Percentiles rank a stretch among this genome's conserved stretches.
phyloP scores from a whole-genome alignment of 2,113 vertebrate genomes.

The Phainopepla nitens region DNA sequence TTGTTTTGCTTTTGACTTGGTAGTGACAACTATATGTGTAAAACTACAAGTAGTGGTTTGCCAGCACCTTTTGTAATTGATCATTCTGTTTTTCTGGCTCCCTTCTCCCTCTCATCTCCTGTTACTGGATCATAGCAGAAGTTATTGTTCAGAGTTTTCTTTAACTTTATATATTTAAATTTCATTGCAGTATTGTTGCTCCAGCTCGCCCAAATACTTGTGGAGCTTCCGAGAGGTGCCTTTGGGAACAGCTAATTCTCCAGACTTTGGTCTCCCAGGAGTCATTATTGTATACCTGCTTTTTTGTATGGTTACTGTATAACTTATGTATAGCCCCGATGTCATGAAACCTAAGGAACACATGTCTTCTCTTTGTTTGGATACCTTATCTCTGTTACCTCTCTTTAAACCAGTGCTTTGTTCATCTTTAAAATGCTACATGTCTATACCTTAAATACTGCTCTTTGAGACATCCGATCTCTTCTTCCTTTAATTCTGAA shows the following conservation, averaged over 20 bases:
- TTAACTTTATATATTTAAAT: neutral
- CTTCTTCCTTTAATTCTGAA: neutral
- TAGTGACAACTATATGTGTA: neutral
- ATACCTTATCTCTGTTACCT: neutral
- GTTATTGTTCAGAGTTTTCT: neutral
- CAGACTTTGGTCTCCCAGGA: neutral
- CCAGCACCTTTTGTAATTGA: neutral
- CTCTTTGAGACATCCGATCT: neutral
- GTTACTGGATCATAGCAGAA: neutral
- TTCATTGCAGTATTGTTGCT: neutral
- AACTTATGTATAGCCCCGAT: neutral
- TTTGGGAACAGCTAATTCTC: neutral
- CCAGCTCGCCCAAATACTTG: neutral
- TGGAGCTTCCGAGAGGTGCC: neutral
- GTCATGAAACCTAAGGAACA: neutral
- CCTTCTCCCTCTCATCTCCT: neutral
- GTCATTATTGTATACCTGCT: neutral
- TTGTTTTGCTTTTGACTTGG: neutral
- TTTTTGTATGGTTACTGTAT: fast-evolving
- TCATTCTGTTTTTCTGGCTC: neutral
- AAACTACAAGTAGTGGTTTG: neutral
- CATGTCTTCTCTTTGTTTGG: neutral
- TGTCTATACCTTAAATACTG: neutral
- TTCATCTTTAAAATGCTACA: neutral
- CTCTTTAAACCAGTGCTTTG: neutral